Evolutionary conservation across 1,140 invertebrate species (phyloP), one percentile per base, ranked within the genome.

Genomic region (Cydia strobilella): DNA sequence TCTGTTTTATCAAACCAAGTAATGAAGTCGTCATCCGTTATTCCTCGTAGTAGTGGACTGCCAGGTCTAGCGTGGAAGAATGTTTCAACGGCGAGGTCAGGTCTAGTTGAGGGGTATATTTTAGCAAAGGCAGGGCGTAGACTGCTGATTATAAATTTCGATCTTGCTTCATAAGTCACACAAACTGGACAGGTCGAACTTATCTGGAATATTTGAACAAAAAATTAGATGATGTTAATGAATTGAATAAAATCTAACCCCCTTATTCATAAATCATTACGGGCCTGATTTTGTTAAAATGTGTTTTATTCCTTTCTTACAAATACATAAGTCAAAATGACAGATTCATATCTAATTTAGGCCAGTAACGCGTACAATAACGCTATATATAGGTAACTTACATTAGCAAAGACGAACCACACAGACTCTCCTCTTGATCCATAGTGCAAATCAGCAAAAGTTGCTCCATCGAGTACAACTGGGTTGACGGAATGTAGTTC

Each of bases 401-500:
- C 94, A 84, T 95, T 95, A 18, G 93, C 93, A 81, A 95, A 94
- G n/a, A 94, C 93, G 80, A 95, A 95, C 95, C 95, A 95, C 3
- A 95, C 84, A 20, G 93, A 93, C 81, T 95, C 94, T 13, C 91
- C 93, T 75, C 93, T 87, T 20, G 93, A 94, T 5, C 94, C 94
- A 78, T 94, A 94, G 75, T 94, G 93, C 69, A 95, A 84, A 75
- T 94, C 94, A 15, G 93, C 92, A 76, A 94, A 93, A 10, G 90
- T 93, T 42, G 93, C 93, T 25, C 89, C 90, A 76, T 93, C 93
- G 3, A 93, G 75, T 4, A 94, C 89, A 0, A 94, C 87, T 15
- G 94, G 93, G 27, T 91, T 93, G 0, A 94, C 90, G 1, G 91
- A 92, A 27, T 91, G 87, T 15, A 95, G 79, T 80, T 94, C 93